Evolutionary conservation across 2,888 invertebrate species (phyloP).

Genomic region (Agrotis segetum): DNA sequence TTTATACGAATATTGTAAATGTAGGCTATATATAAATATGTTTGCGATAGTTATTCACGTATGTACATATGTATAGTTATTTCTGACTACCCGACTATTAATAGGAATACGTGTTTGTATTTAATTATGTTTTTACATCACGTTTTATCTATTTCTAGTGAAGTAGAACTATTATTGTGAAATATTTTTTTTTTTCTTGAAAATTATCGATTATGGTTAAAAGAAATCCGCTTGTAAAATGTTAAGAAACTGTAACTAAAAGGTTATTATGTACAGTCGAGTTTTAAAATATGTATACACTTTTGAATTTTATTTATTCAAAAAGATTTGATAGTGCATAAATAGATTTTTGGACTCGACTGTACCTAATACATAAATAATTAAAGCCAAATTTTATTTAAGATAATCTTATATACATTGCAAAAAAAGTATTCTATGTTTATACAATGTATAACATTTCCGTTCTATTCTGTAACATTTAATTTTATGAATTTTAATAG

Average conservation of each 20-base stretch:
- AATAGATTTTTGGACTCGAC: too few species aligned
- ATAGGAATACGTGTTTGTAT: conserved; percentile 31
- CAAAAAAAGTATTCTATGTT: too few species aligned
- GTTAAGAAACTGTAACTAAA: too few species aligned
- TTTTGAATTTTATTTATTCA: too few species aligned
- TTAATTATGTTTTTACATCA: conserved; percentile 24
- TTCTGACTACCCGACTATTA: conserved; percentile 22
- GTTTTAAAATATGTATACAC: too few species aligned
- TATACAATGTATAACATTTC: too few species aligned
- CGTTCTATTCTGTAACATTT: too few species aligned
- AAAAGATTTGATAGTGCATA: too few species aligned
- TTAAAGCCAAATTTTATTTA: too few species aligned
- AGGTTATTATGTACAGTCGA: too few species aligned
- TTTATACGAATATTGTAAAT: conserved; percentile 20
- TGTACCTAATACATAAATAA: background rate
- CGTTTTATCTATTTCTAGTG: conserved; percentile 29
- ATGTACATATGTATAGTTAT: conserved; percentile 7
- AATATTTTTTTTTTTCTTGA: conserved; percentile 5
- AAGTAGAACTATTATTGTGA: background rate
- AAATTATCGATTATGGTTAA: background rate
- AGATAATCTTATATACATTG: too few species aligned
- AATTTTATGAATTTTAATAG: too few species aligned
- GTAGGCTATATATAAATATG: background rate
- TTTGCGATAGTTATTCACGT: conserved; percentile 12
- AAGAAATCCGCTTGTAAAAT: background rate